phyloP scores from a whole-genome alignment of 2,888 invertebrate genomes.

The Sycophila texana region DNA sequence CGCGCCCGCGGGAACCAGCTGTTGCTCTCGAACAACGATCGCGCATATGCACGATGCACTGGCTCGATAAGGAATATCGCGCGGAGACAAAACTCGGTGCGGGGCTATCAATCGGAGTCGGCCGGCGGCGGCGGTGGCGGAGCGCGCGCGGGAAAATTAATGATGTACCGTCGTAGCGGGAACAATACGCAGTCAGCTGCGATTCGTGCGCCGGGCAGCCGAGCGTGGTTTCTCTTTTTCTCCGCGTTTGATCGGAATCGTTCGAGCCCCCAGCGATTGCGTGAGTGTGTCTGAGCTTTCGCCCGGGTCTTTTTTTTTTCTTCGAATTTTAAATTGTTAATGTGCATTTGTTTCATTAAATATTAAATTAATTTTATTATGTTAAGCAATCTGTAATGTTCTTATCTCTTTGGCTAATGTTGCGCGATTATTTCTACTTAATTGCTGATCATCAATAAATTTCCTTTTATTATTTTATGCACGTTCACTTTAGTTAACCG shows the following conservation, averaged over 20 bases:
- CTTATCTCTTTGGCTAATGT: too few species aligned
- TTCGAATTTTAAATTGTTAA: neutral
- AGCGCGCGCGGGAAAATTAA: constrained; percentile 68
- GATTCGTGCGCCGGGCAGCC: constrained; percentile 57
- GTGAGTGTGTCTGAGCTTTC: neutral
- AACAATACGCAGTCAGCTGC: constrained; percentile 70
- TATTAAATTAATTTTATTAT: too few species aligned
- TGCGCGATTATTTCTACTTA: too few species aligned
- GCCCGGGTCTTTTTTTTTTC: neutral
- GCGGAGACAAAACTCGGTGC: constrained; percentile 14
- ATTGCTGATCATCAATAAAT: too few species aligned
- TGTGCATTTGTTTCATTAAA: too few species aligned
- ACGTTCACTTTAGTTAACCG: too few species aligned
- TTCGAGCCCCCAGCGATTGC: neutral
- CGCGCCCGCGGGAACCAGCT: constrained; percentile 35
- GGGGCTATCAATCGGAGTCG: constrained; percentile 39
- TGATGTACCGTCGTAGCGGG: constrained; percentile 69
- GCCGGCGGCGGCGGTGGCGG: constrained; percentile 7
- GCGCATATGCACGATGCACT: neutral
- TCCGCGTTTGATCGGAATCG: constrained; percentile 15
- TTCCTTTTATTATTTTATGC: too few species aligned
- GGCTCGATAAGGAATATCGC: constrained; percentile 8
- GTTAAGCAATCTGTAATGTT: too few species aligned
- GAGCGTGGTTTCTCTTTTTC: constrained; percentile 27
- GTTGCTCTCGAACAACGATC: constrained; percentile 9